Evolutionary conservation across 2,797 vertebrate species (phyloP), one percentile per base, ranked within the genome.

Genomic region (Peromyscus nudipes): DNA sequence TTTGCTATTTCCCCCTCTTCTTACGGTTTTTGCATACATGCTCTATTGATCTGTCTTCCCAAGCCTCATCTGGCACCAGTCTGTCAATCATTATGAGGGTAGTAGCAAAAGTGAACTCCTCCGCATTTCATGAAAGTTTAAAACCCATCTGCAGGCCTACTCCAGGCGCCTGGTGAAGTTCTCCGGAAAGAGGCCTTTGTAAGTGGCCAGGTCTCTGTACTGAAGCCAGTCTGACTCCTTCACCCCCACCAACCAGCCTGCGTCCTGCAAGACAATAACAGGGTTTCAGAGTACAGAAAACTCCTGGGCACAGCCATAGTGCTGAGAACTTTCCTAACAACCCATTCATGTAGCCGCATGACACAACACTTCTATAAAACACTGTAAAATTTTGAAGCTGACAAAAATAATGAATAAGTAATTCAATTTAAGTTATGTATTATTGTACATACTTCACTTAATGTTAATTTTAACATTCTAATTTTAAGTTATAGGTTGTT

Each of bases 131-230:
- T 94, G 94, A 98, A 98, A 97, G 98, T 96, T 92, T 98, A 96
- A 98, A 98, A 98, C 95, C 97, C 98, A 71, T 0, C 1, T 43
- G 29, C 88, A 69, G 90, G 82, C 65, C 98, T 99, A 99, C 73
- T 99, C 99, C 98, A 99, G 95, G 91, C 96, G 99, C 90, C 98
- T 99, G 3, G 99, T 99, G 96, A 99, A 99, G 98, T 99, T 99
- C 97, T 99, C 99, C 93, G 99, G 99, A 98, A 99, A 99, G 94
- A 99, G 99, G 99, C 99, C 99, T 98, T 99, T 99, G 27, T 98
- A 99, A 80, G 99, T 98, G 17, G 97, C 96, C 29, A 96, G 98
- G 88, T 99, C 98, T 95, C 98, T 99, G 60, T 98, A 98, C 75
- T 99, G 98, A 87, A 99, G 98, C 99, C 99, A 99, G 40, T 99